Evolutionary conservation across 2,113 vertebrate genomes (phyloP), one percentile per base, ranked within the genome.

Genomic region (Jacana jacana): DNA sequence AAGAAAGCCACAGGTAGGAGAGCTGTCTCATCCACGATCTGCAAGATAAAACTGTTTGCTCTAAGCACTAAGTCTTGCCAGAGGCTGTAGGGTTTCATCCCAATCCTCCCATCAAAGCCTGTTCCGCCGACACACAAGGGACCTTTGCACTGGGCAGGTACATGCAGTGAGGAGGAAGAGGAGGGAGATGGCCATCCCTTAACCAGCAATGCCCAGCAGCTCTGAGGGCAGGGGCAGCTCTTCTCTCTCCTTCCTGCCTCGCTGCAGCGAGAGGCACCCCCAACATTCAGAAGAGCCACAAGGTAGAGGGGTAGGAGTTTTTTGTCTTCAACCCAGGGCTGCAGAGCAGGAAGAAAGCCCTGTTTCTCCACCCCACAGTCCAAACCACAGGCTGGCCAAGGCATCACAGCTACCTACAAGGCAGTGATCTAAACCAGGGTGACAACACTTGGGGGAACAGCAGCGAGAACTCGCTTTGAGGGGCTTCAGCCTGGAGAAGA

Each of bases 11-110:
- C 98, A 0, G 98, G 98, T 69, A 99, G 69, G 86, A 99, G 70
- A 3, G 98, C 98, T 66, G 98, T 98, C 91, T 99, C 99, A 11
- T 98, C 95, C 1, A 78, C 13, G 4, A 99, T 98, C 99, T 99
- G 97, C 81, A 68, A 95, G 92, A 63, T 85, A 73, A 54, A 87
- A 75, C 2, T 18, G 24, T 58, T 65, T 16, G 17, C 33, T 65
- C 37, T 6, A 17, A 71, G 57, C 33, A 20, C 28, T 17, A 42
- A 71, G 71, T 25, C 37, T n/a, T 1, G 4, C 10, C 6, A 3
- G 49, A 64, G 49, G 46, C 70, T 51, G 37, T 3, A 16, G 64
- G 22, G 17, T n/a, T 88, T 71, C 51, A 78, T 14, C 52, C 18
- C 61, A 63, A 14, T 4, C 12, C 37, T 57, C 42, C 75, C 30